These are phyloP conservation scores for Toxotes lorentzi DNA, from an alignment of 2,797 vertebrate genomes.

Conservation along the genomic window DNA sequence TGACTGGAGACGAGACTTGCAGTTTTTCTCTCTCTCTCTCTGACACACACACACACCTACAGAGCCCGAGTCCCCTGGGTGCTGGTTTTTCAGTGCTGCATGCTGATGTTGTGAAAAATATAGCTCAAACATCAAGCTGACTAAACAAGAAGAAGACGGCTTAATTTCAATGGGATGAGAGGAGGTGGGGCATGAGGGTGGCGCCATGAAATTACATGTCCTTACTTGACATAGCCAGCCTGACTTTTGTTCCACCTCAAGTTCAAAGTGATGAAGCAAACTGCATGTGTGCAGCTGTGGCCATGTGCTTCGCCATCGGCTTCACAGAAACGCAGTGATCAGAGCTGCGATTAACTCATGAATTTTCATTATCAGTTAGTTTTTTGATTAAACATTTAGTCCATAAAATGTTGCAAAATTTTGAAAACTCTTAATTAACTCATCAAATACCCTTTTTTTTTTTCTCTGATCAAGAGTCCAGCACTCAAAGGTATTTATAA, in stretches of 20 bases:
- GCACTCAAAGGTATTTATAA: too few relatives aligned
- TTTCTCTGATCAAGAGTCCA: too few relatives aligned
- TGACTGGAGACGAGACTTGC: conserved; percentile 59
- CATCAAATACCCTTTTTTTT: too few relatives aligned
- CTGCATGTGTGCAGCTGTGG: background rate
- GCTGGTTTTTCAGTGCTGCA: conserved; percentile 39
- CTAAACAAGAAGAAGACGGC: conserved; percentile 63
- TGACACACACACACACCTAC: conserved; percentile 31
- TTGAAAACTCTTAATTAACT: background rate
- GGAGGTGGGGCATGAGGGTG: conserved; percentile 14
- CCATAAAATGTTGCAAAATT: background rate
- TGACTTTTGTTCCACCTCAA: conserved; percentile 35
- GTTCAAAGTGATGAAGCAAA: background rate
- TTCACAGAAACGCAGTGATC: background rate
- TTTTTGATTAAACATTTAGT: background rate
- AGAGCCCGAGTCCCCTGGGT: conserved; percentile 43
- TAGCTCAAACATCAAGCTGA: conserved; percentile 65
- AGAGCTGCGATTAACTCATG: background rate
- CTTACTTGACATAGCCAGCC: conserved; percentile 45
- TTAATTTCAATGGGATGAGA: conserved; percentile 51
- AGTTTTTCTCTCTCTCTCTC: conserved; percentile 19
- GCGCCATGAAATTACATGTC: conserved; percentile 20
- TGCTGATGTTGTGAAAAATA: conserved; percentile 74
- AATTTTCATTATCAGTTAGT: background rate
- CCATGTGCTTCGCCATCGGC: background rate